phyloP scores from a whole-genome alignment of 2,888 invertebrate species.

The Chymomyza fuscimana region DNA sequence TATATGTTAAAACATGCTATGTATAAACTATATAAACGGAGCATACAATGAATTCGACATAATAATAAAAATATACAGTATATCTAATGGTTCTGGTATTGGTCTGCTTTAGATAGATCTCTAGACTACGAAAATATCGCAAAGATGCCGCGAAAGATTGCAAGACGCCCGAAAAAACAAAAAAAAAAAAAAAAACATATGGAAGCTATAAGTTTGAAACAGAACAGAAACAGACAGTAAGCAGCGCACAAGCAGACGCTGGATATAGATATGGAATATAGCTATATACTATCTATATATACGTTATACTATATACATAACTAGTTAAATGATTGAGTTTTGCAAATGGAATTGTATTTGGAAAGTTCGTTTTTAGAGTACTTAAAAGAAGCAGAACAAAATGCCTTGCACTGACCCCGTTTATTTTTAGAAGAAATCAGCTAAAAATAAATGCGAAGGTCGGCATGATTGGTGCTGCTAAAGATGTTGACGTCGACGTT shows the following conservation, averaged over 20 bases:
- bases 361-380: neutral
- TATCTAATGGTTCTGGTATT: neutral
- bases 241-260: neutral
- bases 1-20: neutral
- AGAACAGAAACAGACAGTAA: neutral
- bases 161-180: neutral
- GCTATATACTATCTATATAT: conserved; percentile 4
- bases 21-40: neutral
- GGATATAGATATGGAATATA: neutral
- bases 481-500: neutral
- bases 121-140: conserved; percentile 5
- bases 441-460: conserved; percentile 76
- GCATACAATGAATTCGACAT: conserved; percentile 4
- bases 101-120: neutral
- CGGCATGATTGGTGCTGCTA: conserved; percentile 41
- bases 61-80: conserved; percentile 4
- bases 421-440: conserved; percentile 61
- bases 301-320: neutral
- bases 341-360: neutral
- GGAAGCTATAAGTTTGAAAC: neutral
- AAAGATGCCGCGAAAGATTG: neutral
- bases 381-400: conserved; percentile 22
- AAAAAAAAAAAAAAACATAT: neutral
- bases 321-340: neutral
- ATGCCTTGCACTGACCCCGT: conserved; percentile 64